Evolutionary conservation across 2,888 invertebrate species (phyloP).

Genomic region (Drosophila mimetica): DNA sequence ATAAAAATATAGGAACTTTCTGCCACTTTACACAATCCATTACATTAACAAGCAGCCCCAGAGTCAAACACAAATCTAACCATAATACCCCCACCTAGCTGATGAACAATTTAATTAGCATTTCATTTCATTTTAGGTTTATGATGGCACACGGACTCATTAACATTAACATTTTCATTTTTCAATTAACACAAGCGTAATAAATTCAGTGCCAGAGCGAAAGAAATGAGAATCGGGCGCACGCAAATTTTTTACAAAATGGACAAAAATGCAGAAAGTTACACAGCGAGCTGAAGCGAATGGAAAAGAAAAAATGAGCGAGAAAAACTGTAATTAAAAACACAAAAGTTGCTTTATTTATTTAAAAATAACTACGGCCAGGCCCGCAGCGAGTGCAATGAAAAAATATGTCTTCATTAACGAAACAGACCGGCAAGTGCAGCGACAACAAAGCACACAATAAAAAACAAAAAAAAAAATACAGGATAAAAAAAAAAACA

Average conservation of each 20-base stretch:
- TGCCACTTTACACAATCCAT: constrained; percentile 14
- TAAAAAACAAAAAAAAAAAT: constrained; percentile 32
- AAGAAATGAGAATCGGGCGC: constrained; percentile 42
- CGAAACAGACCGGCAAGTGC: constrained; percentile 63
- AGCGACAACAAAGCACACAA: constrained; percentile 51
- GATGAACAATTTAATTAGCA: constrained; percentile 72
- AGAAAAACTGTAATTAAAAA: constrained; percentile 79
- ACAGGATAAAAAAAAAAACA: constrained; percentile 12
- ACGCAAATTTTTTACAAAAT: constrained; percentile 63
- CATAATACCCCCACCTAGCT: constrained; percentile 41
- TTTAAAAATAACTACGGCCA: constrained; percentile 56
- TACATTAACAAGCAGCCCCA: constrained; percentile 32
- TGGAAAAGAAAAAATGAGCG: constrained; percentile 11
- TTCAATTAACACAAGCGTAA: constrained; percentile 81
- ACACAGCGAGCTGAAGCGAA: constrained; percentile 36
- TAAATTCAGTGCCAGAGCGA: constrained; percentile 65
- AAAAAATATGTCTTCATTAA: constrained; percentile 79
- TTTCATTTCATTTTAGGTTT: constrained; percentile 73
- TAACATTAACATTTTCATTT: constrained; percentile 79
- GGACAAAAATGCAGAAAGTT: constrained; percentile 58
- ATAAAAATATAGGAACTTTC: too few relatives aligned
- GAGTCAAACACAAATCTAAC: constrained; percentile 27
- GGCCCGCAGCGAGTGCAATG: constrained; percentile 49
- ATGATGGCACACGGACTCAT: constrained; percentile 64
- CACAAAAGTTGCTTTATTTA: constrained; percentile 78